A percentile compares a stretch with the other conserved stretches of the same genome.
phyloP scores from a whole-genome alignment of 2,888 invertebrate species.

The Drepana falcataria region DNA sequence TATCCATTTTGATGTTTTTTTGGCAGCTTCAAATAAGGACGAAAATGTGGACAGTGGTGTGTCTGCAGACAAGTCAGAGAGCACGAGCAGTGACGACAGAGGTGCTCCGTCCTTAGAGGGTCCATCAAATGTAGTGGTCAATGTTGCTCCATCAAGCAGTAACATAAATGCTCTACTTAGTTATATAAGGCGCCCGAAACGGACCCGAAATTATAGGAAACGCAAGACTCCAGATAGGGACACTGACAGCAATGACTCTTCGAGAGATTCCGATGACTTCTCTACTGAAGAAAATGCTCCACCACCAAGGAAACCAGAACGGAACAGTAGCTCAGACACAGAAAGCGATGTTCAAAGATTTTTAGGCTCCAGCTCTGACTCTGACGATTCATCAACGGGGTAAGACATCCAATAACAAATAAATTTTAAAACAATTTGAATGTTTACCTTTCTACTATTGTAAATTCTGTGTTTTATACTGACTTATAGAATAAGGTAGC shows the following conservation, averaged over 20 bases:
- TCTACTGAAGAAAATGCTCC: constrained; percentile 42
- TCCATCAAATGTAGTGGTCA: constrained; percentile 56
- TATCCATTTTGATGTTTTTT: constrained; percentile 40
- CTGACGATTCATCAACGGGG: constrained; percentile 42
- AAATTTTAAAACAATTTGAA: too few relatives aligned
- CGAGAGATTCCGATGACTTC: constrained; percentile 63
- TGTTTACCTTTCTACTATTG: too few relatives aligned
- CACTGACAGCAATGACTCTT: constrained; percentile 55
- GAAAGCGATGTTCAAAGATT: constrained; percentile 40
- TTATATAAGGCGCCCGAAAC: constrained; percentile 50
- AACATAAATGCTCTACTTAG: constrained; percentile 54
- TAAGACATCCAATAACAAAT: constrained; percentile 27
- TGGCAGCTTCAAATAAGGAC: constrained; percentile 43
- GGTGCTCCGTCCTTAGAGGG: constrained; percentile 34
- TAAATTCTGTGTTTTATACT: not conserved
- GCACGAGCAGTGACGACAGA: constrained; percentile 62
- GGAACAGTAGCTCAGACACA: constrained; percentile 36
- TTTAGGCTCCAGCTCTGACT: constrained; percentile 29
- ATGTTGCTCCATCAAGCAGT: constrained; percentile 56
- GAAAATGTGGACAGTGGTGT: constrained; percentile 70
- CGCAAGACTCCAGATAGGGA: constrained; percentile 61
- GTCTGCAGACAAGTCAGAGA: constrained; percentile 70
- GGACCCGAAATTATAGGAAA: constrained; percentile 60
- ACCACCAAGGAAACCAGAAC: constrained; percentile 25
- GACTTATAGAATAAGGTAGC: not conserved